A percentile compares a stretch with the other conserved stretches of the same genome.
These are phyloP conservation scores for Tetranychus piercei DNA, from an alignment of 2,888 invertebrate species.

Conservation along the genomic window DNA sequence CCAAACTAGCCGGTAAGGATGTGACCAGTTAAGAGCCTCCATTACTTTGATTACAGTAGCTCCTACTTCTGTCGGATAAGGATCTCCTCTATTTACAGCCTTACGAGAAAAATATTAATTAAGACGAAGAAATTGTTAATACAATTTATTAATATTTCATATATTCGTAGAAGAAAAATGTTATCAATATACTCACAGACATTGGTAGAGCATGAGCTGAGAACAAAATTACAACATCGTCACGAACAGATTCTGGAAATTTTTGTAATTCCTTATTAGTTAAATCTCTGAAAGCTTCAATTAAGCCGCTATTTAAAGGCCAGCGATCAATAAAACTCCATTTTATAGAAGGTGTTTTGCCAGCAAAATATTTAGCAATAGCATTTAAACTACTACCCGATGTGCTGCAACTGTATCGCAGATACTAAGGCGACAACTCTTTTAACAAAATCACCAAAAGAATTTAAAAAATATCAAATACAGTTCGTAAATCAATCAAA, in stretches of 20 bases:
- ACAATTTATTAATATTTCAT: background rate
- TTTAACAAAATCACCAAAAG: no score
- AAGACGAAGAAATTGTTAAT: background rate
- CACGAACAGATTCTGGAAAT: slow-evolving; percentile 50
- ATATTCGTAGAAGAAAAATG: background rate
- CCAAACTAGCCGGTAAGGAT: slow-evolving; percentile 79
- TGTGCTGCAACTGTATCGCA: slow-evolving; percentile 91
- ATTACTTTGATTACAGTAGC: slow-evolving; percentile 75
- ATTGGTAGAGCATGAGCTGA: slow-evolving; percentile 87
- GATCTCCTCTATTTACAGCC: slow-evolving; percentile 77
- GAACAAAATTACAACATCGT: slow-evolving; percentile 70
- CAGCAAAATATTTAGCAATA: slow-evolving; percentile 56
- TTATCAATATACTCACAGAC: slow-evolving; percentile 37
- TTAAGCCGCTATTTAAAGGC: slow-evolving; percentile 62
- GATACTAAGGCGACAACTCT: slow-evolving; percentile 78
- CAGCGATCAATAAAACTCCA: slow-evolving; percentile 85
- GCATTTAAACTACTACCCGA: slow-evolving; percentile 87
- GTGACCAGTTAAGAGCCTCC: slow-evolving; percentile 49
- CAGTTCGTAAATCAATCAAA: no score
- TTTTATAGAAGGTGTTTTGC: slow-evolving; percentile 38
- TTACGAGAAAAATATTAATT: slow-evolving; percentile 30
- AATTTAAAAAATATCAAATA: no score
- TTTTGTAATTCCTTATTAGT: slow-evolving; percentile 55
- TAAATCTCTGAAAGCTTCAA: slow-evolving; percentile 56
- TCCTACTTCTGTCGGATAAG: slow-evolving; percentile 86